phyloP scores from a whole-genome alignment of 2,888 invertebrate genomes.

The Drosophila pseudotalamancana region DNA sequence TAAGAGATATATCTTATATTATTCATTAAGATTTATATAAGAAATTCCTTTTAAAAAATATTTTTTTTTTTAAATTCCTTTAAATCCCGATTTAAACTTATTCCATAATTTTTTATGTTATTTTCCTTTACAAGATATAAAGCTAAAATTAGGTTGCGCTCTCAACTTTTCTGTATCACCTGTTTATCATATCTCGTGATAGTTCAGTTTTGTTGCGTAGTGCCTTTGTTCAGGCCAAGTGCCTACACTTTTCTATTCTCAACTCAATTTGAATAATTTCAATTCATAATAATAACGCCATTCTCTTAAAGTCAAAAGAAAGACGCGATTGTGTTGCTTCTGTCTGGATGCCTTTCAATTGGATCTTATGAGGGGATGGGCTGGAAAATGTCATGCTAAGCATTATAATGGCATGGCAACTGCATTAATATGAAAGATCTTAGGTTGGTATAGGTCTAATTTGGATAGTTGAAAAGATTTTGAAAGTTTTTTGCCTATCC shows the following conservation, averaged over 20 bases:
- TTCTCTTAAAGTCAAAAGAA: constrained; percentile 55
- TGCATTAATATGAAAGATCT: neutral
- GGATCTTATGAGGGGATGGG: neutral
- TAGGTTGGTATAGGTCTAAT: constrained; percentile 29
- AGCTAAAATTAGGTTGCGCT: neutral
- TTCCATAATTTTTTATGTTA: neutral
- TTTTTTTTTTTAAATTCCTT: too few relatives aligned
- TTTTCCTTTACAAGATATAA: neutral
- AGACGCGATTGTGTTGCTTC: constrained; percentile 31
- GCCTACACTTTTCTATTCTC: constrained; percentile 22
- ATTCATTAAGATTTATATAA: neutral
- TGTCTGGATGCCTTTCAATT: constrained; percentile 64
- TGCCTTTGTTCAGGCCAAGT: constrained; percentile 15
- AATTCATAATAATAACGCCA: constrained; percentile 60
- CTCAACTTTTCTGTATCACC: neutral
- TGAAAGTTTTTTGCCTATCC: constrained; percentile 2
- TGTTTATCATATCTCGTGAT: constrained; percentile 11
- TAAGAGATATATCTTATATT: neutral
- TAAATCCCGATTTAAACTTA: too few relatives aligned
- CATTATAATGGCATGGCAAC: constrained; percentile 30
- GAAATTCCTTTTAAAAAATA: neutral
- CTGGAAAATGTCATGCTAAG: neutral
- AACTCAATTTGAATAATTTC: constrained; percentile 71
- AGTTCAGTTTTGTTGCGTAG: neutral
- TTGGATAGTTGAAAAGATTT: neutral